Evolutionary conservation across 1,140 invertebrate genomes (phyloP), one percentile per base, ranked within the genome.

Genomic region (Dinoponera quadriceps): DNA sequence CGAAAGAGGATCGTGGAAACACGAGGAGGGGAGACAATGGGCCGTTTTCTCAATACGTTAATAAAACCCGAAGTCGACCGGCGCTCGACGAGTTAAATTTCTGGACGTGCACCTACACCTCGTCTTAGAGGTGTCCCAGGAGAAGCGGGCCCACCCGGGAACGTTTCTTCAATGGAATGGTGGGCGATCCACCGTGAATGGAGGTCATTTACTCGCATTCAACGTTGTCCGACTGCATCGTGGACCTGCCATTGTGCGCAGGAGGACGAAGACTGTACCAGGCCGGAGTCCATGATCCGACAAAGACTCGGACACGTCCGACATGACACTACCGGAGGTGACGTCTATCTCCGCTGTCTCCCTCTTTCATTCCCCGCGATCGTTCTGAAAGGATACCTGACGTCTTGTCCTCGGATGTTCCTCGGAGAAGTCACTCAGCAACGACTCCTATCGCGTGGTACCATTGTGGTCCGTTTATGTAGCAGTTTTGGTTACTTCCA

Each of bases 181-280:
- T 93, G 91, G 91, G 89, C 92, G 92, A 93, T 89, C 89, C 87
- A 73, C 88, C 86, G 85, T 93, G 92, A 93, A 93, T 93, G 89
- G 90, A 88, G 90, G 92, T 93, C 92, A 92, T 93, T 93, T 92
- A 92, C 91, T 93, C 86, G 91, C 89, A 93, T 93, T 93, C 92
- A 93, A 59, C 73, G 72, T 71, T 87, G 85, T 84, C 89, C 75
- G 73, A 88, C 83, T 89, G 87, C 83, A 89, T 81, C 89, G 88
- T 87, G 90, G 91, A 93, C 90, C 91, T 92, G 90, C 88, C 88
- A 92, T 91, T 90, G 82, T 90, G 83, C 74, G 62, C 78, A 72
- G 54, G 63, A 87, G 85, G 85, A 85, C 73, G 82, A 88, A 86
- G 85, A 91, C 81, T 91, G 66, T 86, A 80, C 63, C 65, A 62